These are phyloP conservation scores for Lerista edwardsae DNA, from an alignment of 2,797 vertebrate species.

Conservation along the genomic window DNA sequence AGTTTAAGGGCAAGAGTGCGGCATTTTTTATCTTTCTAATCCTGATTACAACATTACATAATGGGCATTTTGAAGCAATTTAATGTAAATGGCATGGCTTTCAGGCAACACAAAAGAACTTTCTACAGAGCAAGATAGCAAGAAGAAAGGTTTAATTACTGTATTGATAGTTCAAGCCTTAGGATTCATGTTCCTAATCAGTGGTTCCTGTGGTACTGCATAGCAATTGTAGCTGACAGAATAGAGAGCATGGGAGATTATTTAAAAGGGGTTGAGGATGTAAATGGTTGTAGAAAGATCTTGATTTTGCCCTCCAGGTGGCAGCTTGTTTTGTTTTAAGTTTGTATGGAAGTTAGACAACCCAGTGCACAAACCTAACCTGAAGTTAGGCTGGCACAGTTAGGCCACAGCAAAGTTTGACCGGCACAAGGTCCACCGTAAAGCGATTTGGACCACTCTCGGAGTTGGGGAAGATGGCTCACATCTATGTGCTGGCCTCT, in stretches of 20 bases:
- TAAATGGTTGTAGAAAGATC: slow-evolving; percentile 9
- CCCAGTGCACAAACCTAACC: too few species aligned
- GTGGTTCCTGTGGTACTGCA: slow-evolving; percentile 61
- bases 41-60: slow-evolving; percentile 31
- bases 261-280: slow-evolving; percentile 51
- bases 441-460: too few species aligned
- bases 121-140: slow-evolving; percentile 48
- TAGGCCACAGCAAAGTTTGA: too few species aligned
- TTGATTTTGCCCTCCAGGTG: slow-evolving; percentile 20
- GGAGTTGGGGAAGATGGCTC: too few species aligned
- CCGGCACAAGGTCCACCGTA: too few species aligned
- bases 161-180: slow-evolving; percentile 61
- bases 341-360: background rate
- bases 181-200: slow-evolving; percentile 64
- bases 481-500: too few species aligned
- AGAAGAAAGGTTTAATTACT: slow-evolving; percentile 64
- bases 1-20: background rate
- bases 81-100: slow-evolving; percentile 39
- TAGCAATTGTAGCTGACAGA: slow-evolving; percentile 59
- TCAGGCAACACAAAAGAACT: slow-evolving; percentile 51
- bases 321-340: background rate
- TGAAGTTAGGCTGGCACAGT: too few species aligned
- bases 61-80: background rate
- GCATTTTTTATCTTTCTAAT: slow-evolving; percentile 32
- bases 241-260: slow-evolving; percentile 53